Evolutionary conservation across 64 coral and sea anemone species (phyloP), one percentile per base, ranked within the genome.

Genomic region (Orbicella faveolata): DNA sequence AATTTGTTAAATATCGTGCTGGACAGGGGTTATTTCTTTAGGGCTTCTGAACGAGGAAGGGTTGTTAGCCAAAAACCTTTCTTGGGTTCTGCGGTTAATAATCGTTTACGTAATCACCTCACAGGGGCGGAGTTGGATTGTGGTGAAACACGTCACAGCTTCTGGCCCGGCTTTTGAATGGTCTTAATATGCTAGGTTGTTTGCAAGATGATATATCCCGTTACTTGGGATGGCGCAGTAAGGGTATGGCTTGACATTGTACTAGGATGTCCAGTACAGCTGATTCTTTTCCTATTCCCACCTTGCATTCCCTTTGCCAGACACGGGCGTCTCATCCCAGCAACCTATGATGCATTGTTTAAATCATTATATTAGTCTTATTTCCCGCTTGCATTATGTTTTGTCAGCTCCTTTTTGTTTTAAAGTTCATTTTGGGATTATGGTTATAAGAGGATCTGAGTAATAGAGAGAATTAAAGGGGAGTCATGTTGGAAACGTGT

Each of bases 101-200:
- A 80, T 74, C 76, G 84, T 66, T 21, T 93, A 11, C 91, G 77
- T 15, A 82, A 75, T 2, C 72, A 93, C 26, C 77, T 93, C 17
- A 21, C 52, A 0, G 77, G 25, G 6, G 76, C 91, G 1, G 39
- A 75, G 21, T 19, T 88, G 9, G 13, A 62, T 51, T 15, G 51
- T 44, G 91, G 91, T 2, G 64, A 88, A 39, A 88, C 91, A 15
- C 91, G 77, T 26, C 65, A 93, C n/a, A 93, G 87, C 23, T 79
- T 88, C 74, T 76, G 92, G 61, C 78, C 84, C 13, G 92, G 92
- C 53, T 73, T 93, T 52, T 93, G 9, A 93, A 93, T 37, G 84
- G 86, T 53, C 67, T 93, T 19, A 64, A 74, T 41, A 41, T 41
- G 39, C 39, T 41, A 41, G 39, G 39, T 41, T 41, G 39, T 41